Percentiles rank a stretch among this genome's conserved stretches.
phyloP scores from a whole-genome alignment of 2,113 vertebrate species.

The Dasypus novemcinctus region DNA sequence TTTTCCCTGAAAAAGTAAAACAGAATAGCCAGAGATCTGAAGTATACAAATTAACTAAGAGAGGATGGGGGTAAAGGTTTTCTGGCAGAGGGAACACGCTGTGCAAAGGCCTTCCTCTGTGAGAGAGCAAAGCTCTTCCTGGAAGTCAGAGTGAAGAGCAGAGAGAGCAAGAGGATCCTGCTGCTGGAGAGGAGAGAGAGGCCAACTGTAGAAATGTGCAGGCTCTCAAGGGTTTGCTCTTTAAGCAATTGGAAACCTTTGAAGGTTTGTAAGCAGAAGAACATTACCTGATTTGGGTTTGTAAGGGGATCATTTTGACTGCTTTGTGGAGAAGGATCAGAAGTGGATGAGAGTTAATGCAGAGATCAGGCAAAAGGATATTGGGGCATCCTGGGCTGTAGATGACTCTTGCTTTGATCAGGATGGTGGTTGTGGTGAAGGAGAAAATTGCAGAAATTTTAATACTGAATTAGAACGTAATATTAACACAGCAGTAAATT shows the following conservation, averaged over 20 bases:
- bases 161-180: no score
- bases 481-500: background rate
- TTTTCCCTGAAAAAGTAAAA: background rate
- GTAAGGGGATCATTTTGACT: background rate
- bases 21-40: background rate
- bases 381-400: background rate
- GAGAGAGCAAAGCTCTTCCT: background rate
- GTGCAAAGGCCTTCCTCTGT: background rate
- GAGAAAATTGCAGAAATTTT: background rate
- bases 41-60: background rate
- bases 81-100: fast-evolving
- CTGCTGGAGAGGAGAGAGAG: background rate
- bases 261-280: background rate
- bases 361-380: background rate
- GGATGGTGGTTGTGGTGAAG: background rate
- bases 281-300: background rate
- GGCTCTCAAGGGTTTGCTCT: background rate
- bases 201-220: fast-evolving
- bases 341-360: background rate
- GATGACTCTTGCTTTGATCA: background rate
- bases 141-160: background rate
- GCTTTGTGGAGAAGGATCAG: background rate
- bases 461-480: background rate
- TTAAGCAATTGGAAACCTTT: background rate
- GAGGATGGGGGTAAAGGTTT: fast-evolving